Conservation (phyloP, 2,888 invertebrate species). For the Brachycybe producta region DNA sequence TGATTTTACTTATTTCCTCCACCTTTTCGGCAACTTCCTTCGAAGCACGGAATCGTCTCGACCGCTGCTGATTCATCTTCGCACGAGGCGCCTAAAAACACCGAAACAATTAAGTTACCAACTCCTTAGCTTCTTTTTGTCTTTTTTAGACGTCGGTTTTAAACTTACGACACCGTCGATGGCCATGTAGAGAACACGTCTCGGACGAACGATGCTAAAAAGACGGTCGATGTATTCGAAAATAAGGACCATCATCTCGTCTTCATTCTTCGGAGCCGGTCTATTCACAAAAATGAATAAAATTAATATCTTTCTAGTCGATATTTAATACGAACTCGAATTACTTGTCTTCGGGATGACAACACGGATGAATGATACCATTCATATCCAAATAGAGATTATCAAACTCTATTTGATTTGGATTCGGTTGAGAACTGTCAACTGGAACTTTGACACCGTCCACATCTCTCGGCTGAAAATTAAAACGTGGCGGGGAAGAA, state of each 20-base stretch:
- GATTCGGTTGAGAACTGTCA: slow-evolving; percentile 78
- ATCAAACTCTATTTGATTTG: slow-evolving; percentile 93
- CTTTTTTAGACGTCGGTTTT: too few relatives aligned
- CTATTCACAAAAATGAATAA: slow-evolving; percentile 29
- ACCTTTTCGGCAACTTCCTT: slow-evolving; percentile 86
- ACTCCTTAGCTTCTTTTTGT: too few relatives aligned
- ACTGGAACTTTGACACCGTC: slow-evolving; percentile 64
- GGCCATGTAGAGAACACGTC: slow-evolving; percentile 94
- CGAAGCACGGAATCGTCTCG: slow-evolving; percentile 87
- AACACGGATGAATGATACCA: slow-evolving; percentile 98
- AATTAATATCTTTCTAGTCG: background rate
- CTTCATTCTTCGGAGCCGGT: slow-evolving; percentile 93
- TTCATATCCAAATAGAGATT: slow-evolving; percentile 99
- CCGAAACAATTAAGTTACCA: slow-evolving; percentile 22
- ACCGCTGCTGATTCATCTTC: slow-evolving; percentile 99
- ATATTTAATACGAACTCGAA: slow-evolving; percentile 18
- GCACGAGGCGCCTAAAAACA: slow-evolving; percentile 70
- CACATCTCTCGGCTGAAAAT: slow-evolving; percentile 52
- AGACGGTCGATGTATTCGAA: slow-evolving; percentile 96
- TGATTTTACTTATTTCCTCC: slow-evolving; percentile 64
- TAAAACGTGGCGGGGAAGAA: background rate
- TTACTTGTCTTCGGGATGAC: slow-evolving; percentile 90
- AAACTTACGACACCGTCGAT: slow-evolving; percentile 86
- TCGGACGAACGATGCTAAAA: slow-evolving; percentile 80
- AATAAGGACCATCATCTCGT: slow-evolving; percentile 99